phyloP scores from a whole-genome alignment of 2,888 invertebrate genomes.

The Cyclophora albipunctata region DNA sequence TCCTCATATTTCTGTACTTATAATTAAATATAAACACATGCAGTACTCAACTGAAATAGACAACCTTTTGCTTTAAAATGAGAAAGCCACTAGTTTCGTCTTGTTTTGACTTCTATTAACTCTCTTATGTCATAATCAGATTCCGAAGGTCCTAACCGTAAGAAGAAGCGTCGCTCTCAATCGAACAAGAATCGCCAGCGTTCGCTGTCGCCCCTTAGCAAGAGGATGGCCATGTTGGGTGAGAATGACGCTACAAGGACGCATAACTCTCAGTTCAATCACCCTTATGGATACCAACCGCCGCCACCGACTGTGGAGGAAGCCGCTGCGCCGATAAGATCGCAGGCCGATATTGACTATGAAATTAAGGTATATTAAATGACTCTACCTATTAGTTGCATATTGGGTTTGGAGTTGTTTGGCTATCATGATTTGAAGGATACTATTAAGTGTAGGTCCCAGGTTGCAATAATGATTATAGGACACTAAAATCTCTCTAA shows the following conservation, averaged over 20 bases:
- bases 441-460: too few relatives aligned
- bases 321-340: constrained; percentile 43
- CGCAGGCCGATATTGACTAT: constrained; percentile 76
- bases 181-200: constrained; percentile 78
- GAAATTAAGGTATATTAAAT: constrained; percentile 70
- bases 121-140: constrained; percentile 31
- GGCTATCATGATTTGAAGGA: too few relatives aligned
- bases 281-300: constrained; percentile 78
- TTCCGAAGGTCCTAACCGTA: constrained; percentile 69
- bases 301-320: constrained; percentile 69
- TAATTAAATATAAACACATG: too few relatives aligned
- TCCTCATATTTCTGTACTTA: too few relatives aligned
- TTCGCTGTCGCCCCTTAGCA: constrained; percentile 87
- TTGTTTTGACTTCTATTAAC: too few relatives aligned
- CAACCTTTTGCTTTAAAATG: too few relatives aligned
- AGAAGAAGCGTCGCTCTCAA: constrained; percentile 76
- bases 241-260: constrained; percentile 67
- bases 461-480: too few relatives aligned
- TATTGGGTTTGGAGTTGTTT: too few relatives aligned
- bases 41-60: too few relatives aligned
- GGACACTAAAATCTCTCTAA: too few relatives aligned
- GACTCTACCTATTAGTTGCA: too few relatives aligned
- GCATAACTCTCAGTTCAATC: constrained; percentile 81
- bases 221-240: constrained; percentile 85
- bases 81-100: too few relatives aligned